These are phyloP conservation scores for Bombus terrestris DNA, from an alignment of 1,140 invertebrate genomes.

Conservation along the genomic window DNA sequence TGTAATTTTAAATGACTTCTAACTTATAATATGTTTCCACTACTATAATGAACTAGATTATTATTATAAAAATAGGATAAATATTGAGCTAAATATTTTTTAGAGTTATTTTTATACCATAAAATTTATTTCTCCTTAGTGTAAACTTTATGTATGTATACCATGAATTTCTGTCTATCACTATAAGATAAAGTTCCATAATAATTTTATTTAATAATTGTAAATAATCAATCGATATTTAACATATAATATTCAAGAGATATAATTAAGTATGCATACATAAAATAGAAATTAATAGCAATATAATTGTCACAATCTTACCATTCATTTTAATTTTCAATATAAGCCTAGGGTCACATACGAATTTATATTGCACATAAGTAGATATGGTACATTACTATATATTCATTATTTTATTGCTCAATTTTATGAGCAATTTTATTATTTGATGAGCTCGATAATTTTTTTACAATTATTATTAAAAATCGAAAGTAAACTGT, in stretches of 20 bases:
- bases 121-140: neutral
- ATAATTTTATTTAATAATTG: neutral
- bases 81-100: neutral
- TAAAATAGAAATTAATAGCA: neutral
- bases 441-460: constrained; percentile 12
- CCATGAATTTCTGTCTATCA: neutral
- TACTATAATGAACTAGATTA: neutral
- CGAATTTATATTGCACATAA: neutral
- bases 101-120: neutral
- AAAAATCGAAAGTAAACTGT: neutral
- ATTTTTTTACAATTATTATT: neutral
- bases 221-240: neutral
- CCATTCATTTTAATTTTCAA: neutral
- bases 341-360: neutral
- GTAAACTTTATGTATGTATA: constrained; percentile 22
- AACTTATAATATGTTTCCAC: neutral
- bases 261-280: neutral
- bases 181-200: neutral
- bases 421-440: constrained; percentile 25
- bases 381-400: neutral
- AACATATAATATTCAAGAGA: neutral
- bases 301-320: neutral
- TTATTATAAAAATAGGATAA: neutral
- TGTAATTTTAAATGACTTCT: constrained; percentile 27
- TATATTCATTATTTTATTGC: constrained; percentile 1